These are phyloP conservation scores for Actenoides lindsayi DNA, from an alignment of 2,113 vertebrate genomes.

Conservation along the genomic window DNA sequence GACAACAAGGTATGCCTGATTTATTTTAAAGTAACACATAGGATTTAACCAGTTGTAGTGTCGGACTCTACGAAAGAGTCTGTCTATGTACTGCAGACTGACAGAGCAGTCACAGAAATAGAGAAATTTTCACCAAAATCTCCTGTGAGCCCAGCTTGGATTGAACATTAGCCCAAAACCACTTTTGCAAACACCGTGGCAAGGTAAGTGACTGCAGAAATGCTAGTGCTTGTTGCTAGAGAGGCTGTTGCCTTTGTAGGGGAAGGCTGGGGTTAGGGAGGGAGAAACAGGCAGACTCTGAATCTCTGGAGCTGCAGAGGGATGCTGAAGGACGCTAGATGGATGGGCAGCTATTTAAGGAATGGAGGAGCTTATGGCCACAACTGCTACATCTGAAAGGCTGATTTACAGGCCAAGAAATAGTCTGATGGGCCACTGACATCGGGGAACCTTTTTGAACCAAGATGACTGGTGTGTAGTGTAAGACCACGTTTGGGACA, in stretches of 20 bases:
- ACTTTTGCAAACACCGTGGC: background rate
- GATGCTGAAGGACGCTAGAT: background rate
- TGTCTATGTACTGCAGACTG: background rate
- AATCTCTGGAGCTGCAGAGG: background rate
- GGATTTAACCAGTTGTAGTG: background rate
- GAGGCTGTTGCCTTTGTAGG: background rate
- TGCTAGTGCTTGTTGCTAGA: background rate
- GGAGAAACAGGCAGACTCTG: background rate
- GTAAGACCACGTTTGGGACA: background rate
- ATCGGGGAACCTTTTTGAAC: background rate
- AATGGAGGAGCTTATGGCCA: background rate
- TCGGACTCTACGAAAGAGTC: background rate
- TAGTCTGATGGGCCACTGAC: background rate
- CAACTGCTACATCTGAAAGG: background rate
- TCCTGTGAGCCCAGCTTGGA: background rate
- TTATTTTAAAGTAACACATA: background rate
- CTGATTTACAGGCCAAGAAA: background rate
- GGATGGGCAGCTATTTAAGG: background rate
- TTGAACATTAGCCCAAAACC: background rate
- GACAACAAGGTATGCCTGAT: background rate
- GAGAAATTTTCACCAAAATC: background rate
- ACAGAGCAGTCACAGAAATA: background rate
- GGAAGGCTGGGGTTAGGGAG: background rate
- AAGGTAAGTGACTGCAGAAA: background rate
- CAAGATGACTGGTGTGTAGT: background rate